Base-by-base conservation (phyloP, 2,888 invertebrate species). In the Agriopis aurantiaria region DNA sequence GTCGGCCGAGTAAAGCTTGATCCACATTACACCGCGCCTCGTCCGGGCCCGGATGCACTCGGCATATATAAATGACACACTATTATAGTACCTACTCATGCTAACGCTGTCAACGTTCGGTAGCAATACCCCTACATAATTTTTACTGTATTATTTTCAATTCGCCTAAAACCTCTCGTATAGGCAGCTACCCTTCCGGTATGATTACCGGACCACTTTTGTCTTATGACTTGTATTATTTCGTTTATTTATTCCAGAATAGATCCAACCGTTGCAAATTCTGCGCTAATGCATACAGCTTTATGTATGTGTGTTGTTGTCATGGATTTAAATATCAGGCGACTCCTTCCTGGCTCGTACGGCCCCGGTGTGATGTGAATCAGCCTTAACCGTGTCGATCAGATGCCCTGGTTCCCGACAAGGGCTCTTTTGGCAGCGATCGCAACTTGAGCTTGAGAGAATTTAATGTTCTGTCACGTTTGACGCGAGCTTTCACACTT, bases 351-450 rank as follows among this genome's bases (percentile, higher is more conserved):
- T 10, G 23, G 11, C 4, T 4, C 48, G 61, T 65, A 61, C 62
- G 63, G 40, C 41, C 41, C 56, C 56, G 56, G 12, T 7, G 2
- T 17, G 10, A 23, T 45, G 10, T 17, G 17, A 45, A 45, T 45
- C 23, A 17, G 41, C 65, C 78, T 77, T 82, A 80, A 81, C 81
- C 78, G 80, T 77, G 80, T 81, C 80, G 82, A 87, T 88, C 84
- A 80, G 85, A 86, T 85, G 88, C 78, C 88, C 89, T 84, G 86
- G 84, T 88, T 89, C 78, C 68, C 71, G 74, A 71, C 71, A 72
- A 88, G 87, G 78, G 87, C 80, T 56, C 85, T 87, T 79, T 78
- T 81, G 79, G 73, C 74, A 65, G 67, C 76, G 78, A 78, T 79
- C 83, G 80, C 78, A 81, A 77, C 87, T 88, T 80, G 72, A 76